These are phyloP conservation scores for Scolopax rusticola DNA, from an alignment of 2,797 vertebrate species.

Conservation along the genomic window DNA sequence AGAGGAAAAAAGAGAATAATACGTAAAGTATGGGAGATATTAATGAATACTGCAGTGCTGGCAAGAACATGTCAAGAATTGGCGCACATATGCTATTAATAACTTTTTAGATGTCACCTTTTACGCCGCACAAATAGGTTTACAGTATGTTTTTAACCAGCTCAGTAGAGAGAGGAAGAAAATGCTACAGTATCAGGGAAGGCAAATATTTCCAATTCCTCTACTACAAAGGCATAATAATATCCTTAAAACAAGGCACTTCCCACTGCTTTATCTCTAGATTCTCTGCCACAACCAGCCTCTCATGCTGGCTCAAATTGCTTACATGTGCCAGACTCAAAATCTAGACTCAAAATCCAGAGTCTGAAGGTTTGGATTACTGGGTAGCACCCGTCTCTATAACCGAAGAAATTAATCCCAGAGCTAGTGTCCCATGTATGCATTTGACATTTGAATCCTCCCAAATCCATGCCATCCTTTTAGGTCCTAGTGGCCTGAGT, in stretches of 20 bases:
- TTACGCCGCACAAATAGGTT: neutral
- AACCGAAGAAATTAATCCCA: neutral
- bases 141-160: neutral
- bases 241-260: neutral
- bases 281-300: neutral
- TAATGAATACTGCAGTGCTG: constrained; percentile 1
- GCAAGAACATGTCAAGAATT: neutral
- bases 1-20: neutral
- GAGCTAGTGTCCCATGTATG: neutral
- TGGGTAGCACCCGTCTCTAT: neutral
- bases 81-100: neutral
- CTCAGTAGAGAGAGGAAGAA: neutral
- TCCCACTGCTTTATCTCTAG: neutral
- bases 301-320: neutral
- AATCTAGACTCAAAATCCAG: neutral
- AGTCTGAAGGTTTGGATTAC: neutral
- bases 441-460: neutral
- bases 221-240: neutral
- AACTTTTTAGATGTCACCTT: neutral
- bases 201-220: neutral
- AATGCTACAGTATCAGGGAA: neutral
- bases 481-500: neutral
- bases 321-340: neutral
- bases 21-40: neutral
- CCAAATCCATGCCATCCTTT: neutral